Evolutionary conservation across 2,888 invertebrate genomes (phyloP), one percentile per base, ranked within the genome.

Genomic region (Cataglyphis cursor): DNA sequence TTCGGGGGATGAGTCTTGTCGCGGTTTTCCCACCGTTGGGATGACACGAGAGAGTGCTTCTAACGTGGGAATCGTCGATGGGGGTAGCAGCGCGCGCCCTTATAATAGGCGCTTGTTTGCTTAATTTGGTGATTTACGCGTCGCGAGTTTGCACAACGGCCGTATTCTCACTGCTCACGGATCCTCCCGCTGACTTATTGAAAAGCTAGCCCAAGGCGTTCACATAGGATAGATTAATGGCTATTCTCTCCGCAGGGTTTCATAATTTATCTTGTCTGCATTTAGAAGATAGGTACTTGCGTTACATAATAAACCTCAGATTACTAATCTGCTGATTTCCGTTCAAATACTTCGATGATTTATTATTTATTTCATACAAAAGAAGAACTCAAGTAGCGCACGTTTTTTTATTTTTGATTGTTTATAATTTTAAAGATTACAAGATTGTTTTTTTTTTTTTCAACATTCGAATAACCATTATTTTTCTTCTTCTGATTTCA

Each of bases 71-170:
- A 76, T 10, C 41, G 28, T 54, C 65, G 76, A 54, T 65, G 65
- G 38, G 38, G 28, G 38, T 54, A 65, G 41, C 62, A 44, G 21
- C 15, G 61, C 75, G 61, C 31, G 12, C 54, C 65, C 76, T 76
- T 54, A 76, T 76, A 76, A 66, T 76, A 76, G 76, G 65, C 65
- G 75, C 65, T 76, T 76, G 76, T 76, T 76, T 76, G 76, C 65
- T 76, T 76, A 76, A 76, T 76, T 76, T 76, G 76, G 76, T 76
- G 76, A 76, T 76, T 76, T 76, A 76, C 76, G 76, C 76, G 76
- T 38, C 76, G 65, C 65, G 65, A 76, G 76, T 76, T 76, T 76
- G 38, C 38, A 76, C 65, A 76, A 76, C 54, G 65, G 65, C 54
- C 65, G 65, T n/a, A 76, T 76, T 76, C 76, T 76, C 76, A 76